These are phyloP conservation scores for Drosophila quadrilineata DNA, from an alignment of 1,140 invertebrate genomes.

Conservation along the genomic window DNA sequence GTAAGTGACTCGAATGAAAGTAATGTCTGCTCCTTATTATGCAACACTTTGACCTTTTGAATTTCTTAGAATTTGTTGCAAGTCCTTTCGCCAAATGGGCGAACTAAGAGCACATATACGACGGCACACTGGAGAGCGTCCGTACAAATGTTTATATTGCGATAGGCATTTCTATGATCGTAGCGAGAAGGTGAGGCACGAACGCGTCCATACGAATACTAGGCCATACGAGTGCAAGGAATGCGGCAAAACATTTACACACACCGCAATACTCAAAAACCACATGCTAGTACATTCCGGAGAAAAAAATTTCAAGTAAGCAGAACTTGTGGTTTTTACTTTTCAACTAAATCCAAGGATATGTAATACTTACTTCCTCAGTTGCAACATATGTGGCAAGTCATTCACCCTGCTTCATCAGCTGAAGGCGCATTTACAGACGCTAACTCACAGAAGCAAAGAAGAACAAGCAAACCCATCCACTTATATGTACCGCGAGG, in stretches of 20 bases:
- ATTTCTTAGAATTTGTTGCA: constrained; percentile 57
- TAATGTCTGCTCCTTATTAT: background rate
- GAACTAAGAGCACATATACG: constrained; percentile 71
- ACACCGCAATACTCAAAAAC: constrained; percentile 79
- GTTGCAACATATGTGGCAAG: constrained; percentile 63
- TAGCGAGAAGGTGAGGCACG: constrained; percentile 68
- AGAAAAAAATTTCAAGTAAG: constrained; percentile 66
- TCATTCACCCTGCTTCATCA: constrained; percentile 69
- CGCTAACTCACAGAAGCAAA: constrained; percentile 60
- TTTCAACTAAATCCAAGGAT: background rate
- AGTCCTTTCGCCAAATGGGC: constrained; percentile 67
- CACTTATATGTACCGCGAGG: background rate
- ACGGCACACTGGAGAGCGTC: constrained; percentile 68
- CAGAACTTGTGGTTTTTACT: accelerated
- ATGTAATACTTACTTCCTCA: constrained; percentile 16
- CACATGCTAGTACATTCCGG: constrained; percentile 63
- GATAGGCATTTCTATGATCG: constrained; percentile 72
- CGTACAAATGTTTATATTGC: constrained; percentile 69
- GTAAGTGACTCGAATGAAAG: constrained; percentile 35
- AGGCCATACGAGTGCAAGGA: constrained; percentile 83
- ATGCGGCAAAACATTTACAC: constrained; percentile 84
- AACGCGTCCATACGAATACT: constrained; percentile 83
- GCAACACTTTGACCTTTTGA: background rate
- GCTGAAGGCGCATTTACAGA: constrained; percentile 70
- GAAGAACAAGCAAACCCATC: constrained; percentile 29